Percentiles rank a stretch among this genome's conserved stretches.
phyloP scores from a whole-genome alignment of 2,888 invertebrate genomes.

The Lingula anatina region DNA sequence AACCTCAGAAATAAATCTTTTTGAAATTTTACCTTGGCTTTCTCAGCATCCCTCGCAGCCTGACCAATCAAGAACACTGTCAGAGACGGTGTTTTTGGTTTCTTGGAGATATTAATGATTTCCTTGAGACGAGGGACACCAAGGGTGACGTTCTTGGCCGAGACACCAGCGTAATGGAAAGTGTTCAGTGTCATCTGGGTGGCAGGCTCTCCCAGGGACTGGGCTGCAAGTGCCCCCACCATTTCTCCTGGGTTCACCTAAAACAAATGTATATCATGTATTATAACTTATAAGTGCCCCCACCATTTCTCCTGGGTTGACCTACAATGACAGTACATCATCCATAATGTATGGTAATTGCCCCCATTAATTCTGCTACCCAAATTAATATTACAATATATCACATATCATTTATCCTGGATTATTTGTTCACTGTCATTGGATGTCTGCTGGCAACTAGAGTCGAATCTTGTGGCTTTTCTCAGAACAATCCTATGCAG shows the following conservation, averaged over 20 bases:
- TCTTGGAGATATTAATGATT: slow-evolving; percentile 95
- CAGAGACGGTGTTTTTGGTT: slow-evolving; percentile 97
- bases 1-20: too few relatives aligned
- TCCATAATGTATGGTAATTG: slow-evolving; percentile 17
- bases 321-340: slow-evolving; percentile 29
- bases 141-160: slow-evolving; percentile 98
- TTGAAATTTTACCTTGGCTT: slow-evolving; percentile 71
- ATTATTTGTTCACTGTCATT: too few relatives aligned
- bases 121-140: slow-evolving; percentile 96
- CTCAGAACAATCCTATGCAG: not conserved
- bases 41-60: slow-evolving; percentile 97
- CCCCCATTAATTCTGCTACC: too few relatives aligned
- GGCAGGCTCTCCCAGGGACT: slow-evolving; percentile 97
- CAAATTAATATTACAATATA: too few relatives aligned
- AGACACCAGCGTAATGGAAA: slow-evolving; percentile 99
- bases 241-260: slow-evolving; percentile 85
- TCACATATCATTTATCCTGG: too few relatives aligned
- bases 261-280: not conserved
- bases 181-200: slow-evolving; percentile 90
- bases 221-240: slow-evolving; percentile 99
- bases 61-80: slow-evolving; percentile 97
- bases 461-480: too few relatives aligned
- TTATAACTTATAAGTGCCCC: slow-evolving; percentile 63
- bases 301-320: slow-evolving; percentile 95
- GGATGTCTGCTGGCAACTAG: too few relatives aligned